Percentiles rank a stretch among this genome's conserved stretches.
Evolutionary conservation across 2,888 invertebrate genomes (phyloP).

Genomic region (Dendrolimus houi): DNA sequence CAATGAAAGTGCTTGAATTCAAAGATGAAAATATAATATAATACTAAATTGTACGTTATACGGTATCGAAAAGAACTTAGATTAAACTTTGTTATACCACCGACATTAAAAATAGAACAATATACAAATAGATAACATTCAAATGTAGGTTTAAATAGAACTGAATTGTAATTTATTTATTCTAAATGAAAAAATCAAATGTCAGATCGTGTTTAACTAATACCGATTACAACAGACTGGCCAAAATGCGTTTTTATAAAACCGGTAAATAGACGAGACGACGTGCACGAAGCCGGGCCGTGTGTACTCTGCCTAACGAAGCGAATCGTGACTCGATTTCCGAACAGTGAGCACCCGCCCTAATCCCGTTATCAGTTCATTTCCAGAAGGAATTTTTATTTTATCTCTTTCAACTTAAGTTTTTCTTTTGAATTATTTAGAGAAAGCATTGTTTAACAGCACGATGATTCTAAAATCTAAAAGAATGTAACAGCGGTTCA

Average conservation of each 20-base stretch:
- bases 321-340: constrained; percentile 37
- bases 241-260: constrained; percentile 6
- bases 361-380: constrained; percentile 29
- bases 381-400: constrained; percentile 9
- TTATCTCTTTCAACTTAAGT: constrained; percentile 8
- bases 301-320: constrained; percentile 43
- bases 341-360: constrained; percentile 21
- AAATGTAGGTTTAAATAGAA: no score
- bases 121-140: no score
- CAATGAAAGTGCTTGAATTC: no score
- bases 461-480: no score
- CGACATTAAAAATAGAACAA: no score
- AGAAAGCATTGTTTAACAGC: not conserved
- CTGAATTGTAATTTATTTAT: no score
- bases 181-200: not conserved
- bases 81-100: no score
- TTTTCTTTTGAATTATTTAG: constrained; percentile 7
- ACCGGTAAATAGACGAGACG: constrained; percentile 8
- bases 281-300: constrained; percentile 8
- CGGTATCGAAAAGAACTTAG: no score
- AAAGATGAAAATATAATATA: no score
- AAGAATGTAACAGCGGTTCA: no score
- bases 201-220: not conserved
- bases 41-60: no score
- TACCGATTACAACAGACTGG: not conserved